Base-by-base conservation (phyloP, 2,113 vertebrate genomes). In the Lipophrys pholis region DNA sequence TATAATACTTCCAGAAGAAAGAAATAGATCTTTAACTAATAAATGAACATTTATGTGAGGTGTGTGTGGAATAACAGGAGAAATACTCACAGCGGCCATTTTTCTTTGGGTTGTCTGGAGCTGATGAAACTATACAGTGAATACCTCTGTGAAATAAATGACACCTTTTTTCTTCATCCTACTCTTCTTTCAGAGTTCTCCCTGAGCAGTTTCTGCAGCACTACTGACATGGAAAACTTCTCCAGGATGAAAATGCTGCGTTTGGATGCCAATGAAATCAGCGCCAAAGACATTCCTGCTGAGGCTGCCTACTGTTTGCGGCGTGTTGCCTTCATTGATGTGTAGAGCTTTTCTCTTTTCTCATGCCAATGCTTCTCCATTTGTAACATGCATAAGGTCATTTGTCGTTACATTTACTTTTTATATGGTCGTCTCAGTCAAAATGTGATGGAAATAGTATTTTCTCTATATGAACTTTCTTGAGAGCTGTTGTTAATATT, bases 241-340 rank as follows among this genome's bases (percentile, higher is more conserved):
- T 99, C 97, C 73, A 95, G 80, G 76, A 91, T 99, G 74, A 96
- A 89, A 73, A 94, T 98, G 64, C 87, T 99, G 78, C 95, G 97
- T 3, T 83, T 99, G 91, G 97, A 99, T 73, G 97, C 95, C 67
- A 99, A 99, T 63, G 88, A 90, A 15, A 90, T 99, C 45, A 95
- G 87, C 1, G 91, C 93, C 35, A 89, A 79, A 63, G 95, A 93
- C 62, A 90, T 99, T 80, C 96, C 96, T 0, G 86, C 92, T 6
- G 95, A 98, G 62, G 94, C 95, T 79, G 94, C 95, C 53, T 96
- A 95, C 77, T 99, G 97, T 86, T 95, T 99, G 59, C 94, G 96
- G 0, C 91, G 90, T 39, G 94, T 95, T 17, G 91, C 90, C 40
- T 95, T 95, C 45, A 84, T 93, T 40, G 80, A 91, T 66, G 71